These are phyloP conservation scores for Thunnus maccoyii DNA, from an alignment of 2,113 vertebrate species.

Conservation along the genomic window DNA sequence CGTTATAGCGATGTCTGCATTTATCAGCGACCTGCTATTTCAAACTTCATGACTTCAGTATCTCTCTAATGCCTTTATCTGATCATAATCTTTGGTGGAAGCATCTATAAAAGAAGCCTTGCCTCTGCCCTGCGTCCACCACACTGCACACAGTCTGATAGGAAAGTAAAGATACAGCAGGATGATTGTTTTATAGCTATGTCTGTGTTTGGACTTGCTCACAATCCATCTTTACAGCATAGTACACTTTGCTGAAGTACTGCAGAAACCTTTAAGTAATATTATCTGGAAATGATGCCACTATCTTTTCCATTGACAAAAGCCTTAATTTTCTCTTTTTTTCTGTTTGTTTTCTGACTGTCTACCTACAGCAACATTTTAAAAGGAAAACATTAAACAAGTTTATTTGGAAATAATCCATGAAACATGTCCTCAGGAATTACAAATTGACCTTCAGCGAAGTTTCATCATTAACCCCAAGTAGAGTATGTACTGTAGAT, in stretches of 20 bases:
- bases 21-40: constrained; percentile 4
- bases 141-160: constrained; percentile 8
- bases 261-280: background rate
- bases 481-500: no score
- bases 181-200: constrained; percentile 17
- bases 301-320: background rate
- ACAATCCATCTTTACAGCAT: background rate
- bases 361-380: no score
- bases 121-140: background rate
- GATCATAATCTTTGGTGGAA: constrained; percentile 16
- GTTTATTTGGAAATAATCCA: background rate
- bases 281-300: background rate
- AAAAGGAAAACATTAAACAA: background rate
- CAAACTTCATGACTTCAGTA: background rate
- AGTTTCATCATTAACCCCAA: no score
- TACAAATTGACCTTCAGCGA: no score
- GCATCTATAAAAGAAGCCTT: background rate
- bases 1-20: background rate
- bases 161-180: constrained; percentile 18
- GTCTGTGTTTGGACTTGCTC: background rate
- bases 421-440: background rate
- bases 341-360: no score
- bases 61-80: constrained; percentile 17
- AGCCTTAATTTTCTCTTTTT: no score
- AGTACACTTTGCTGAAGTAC: no score